Evolutionary conservation across 2,113 vertebrate species (phyloP), one percentile per base, ranked within the genome.

Genomic region (Telmatochromis sp.): DNA sequence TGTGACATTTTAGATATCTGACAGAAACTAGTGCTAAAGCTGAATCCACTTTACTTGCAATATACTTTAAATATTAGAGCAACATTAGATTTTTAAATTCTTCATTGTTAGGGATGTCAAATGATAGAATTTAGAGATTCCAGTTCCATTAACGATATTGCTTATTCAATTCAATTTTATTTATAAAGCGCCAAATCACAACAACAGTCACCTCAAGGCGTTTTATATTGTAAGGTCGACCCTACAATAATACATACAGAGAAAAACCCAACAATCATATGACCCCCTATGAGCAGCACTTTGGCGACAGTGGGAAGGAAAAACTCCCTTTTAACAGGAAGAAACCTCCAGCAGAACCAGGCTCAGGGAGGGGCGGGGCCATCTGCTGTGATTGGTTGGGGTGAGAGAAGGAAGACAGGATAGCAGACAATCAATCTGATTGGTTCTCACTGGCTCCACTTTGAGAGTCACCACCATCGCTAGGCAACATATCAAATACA

Each of bases 141-240:
- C 53, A 23, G n/a, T 54, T 23, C n/a, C 53, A 12, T 54, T 54
- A 54, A 21, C 5, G 2, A 54, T 54, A 54, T 54, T 54, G n/a
- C 51, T 54, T 54, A 21, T 54, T 50, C 8, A n/a, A 51, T 51
- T 51, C 8, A n/a, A 5, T 21, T 21, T 21, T 54, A 54, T 54
- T 54, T 23, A 12, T 1, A 55, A 0, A 55, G 54, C 1, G 1
- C 21, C 12, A 26, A 55, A 57, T 8, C 23, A 57, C 54, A 57
- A 57, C 7, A 57, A 26, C 0, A 26, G 54, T 26, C 1, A 1
- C 54, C 54, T 57, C 54, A 14, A 26, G 54, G 23, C 0, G 23
- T 1, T 57, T 57, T 1, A 26, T 23, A 23, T 4, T 23, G 0
- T 55, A 13, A 3, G 2, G 53, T 54, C 0, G 6, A 23, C 6